These are phyloP conservation scores for Volucella inflata DNA, from an alignment of 2,888 invertebrate species.

Conservation along the genomic window DNA sequence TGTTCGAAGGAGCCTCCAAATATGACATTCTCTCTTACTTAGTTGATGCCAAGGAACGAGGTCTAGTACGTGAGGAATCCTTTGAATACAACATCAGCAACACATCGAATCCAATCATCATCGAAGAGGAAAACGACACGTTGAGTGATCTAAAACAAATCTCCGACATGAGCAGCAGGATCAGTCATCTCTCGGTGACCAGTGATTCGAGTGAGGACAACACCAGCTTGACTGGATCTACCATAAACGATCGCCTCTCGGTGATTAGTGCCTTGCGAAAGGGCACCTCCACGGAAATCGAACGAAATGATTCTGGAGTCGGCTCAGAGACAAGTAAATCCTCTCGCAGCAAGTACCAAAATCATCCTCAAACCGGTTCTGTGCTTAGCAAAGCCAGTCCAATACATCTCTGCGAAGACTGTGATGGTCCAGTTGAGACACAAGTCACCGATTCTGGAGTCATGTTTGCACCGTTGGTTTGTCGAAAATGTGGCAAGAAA, in stretches of 20 bases:
- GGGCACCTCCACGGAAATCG: constrained; percentile 88
- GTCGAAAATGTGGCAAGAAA: constrained; percentile 94
- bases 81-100: constrained; percentile 87
- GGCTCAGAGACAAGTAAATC: constrained; percentile 96
- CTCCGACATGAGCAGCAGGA: constrained; percentile 87
- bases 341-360: constrained; percentile 90
- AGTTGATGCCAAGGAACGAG: constrained; percentile 93
- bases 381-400: constrained; percentile 86
- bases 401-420: constrained; percentile 92
- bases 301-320: constrained; percentile 96
- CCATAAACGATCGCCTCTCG: constrained; percentile 56
- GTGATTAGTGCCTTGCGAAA: constrained; percentile 81
- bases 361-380: constrained; percentile 82
- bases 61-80: constrained; percentile 88
- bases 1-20: constrained; percentile 93
- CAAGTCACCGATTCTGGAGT: constrained; percentile 89
- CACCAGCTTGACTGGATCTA: constrained; percentile 86
- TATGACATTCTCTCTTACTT: constrained; percentile 95
- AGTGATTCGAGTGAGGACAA: constrained; percentile 94
- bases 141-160: constrained; percentile 84
- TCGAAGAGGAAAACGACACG: constrained; percentile 86
- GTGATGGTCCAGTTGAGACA: constrained; percentile 91
- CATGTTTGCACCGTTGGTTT: constrained; percentile 91
- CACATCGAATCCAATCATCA: constrained; percentile 84
- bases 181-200: constrained; percentile 91